Percentiles rank a stretch among this genome's conserved stretches.
phyloP scores from a whole-genome alignment of 2,888 invertebrate genomes.

The Lasioglossum calceatum region DNA sequence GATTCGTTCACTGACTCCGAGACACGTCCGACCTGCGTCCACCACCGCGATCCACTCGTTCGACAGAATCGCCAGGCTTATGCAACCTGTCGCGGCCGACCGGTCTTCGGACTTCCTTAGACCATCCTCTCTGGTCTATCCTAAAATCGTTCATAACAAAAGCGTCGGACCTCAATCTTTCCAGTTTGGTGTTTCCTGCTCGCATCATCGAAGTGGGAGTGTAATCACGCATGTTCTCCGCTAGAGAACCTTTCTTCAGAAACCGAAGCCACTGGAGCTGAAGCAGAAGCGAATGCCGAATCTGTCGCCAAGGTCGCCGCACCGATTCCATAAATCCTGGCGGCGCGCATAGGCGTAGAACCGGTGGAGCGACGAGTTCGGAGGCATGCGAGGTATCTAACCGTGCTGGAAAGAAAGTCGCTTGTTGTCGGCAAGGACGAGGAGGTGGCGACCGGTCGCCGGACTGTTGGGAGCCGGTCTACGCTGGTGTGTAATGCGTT shows the following conservation, averaged over 20 bases:
- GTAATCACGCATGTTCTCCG: not conserved
- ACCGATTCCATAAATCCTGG: not conserved
- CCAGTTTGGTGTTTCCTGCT: too few species aligned
- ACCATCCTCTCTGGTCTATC: not conserved
- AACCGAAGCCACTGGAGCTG: not conserved
- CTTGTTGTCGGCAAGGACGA: slow-evolving; percentile 63
- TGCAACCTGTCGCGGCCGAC: not conserved
- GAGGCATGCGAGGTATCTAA: slow-evolving; percentile 24
- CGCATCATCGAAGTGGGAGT: not conserved
- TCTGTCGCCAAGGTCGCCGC: not conserved
- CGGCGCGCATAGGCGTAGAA: slow-evolving; percentile 4
- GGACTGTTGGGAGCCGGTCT: slow-evolving; percentile 67
- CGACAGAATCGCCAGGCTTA: slow-evolving; percentile 17
- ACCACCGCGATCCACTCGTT: not conserved
- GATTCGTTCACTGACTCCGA: slow-evolving; percentile 64
- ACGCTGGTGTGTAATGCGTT: slow-evolving; percentile 77
- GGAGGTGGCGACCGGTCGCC: slow-evolving; percentile 63
- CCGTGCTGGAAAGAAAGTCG: slow-evolving; percentile 52
- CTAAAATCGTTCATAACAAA: not conserved
- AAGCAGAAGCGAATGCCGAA: not conserved
- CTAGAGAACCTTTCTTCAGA: not conserved
- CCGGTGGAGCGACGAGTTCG: not conserved
- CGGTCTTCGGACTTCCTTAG: not conserved
- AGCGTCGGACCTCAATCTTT: too few species aligned
- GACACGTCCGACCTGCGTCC: slow-evolving; percentile 25